These are phyloP conservation scores for Diacarnus erythraeanus DNA, from an alignment of 37 sponge, comb jelly and placozoan species.

Conservation along the genomic window DNA sequence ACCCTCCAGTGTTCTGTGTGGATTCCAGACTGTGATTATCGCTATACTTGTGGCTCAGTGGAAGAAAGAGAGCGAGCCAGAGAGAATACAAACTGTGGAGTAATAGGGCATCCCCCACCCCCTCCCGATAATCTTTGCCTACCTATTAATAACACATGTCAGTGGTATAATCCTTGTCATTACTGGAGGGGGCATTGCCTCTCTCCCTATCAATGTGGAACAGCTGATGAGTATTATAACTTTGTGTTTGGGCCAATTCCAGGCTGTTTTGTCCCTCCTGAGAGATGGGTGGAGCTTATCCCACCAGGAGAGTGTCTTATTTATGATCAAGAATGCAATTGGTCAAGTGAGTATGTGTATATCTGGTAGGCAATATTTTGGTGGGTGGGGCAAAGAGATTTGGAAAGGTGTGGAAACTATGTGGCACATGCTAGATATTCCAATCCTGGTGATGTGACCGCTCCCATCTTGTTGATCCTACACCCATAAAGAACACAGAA, in stretches of 20 bases:
- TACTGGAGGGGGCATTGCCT: constrained; percentile 15
- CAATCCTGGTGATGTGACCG: too few species aligned
- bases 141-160: constrained; percentile 9
- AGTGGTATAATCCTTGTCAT: constrained; percentile 42
- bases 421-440: too few species aligned
- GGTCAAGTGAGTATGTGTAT: constrained; percentile 31
- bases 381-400: too few species aligned
- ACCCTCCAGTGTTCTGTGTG: constrained; percentile 13
- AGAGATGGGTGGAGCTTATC: background rate
- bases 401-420: too few species aligned
- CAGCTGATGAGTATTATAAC: background rate
- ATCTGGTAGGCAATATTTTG: too few species aligned
- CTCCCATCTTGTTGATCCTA: too few species aligned
- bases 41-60: constrained; percentile 10
- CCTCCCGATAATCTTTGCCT: constrained; percentile 13
- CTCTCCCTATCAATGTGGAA: constrained; percentile 17
- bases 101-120: background rate
- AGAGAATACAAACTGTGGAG: background rate
- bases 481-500: too few species aligned
- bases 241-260: constrained; percentile 32
- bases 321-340: constrained; percentile 8
- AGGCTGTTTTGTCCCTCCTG: constrained; percentile 3
- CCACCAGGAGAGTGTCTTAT: constrained; percentile 16
- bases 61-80: background rate
- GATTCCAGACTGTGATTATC: background rate